Percentiles rank a stretch among this genome's conserved stretches.
These are phyloP conservation scores for Melanocharis versteri DNA, from an alignment of 2,113 vertebrate species.

Conservation along the genomic window DNA sequence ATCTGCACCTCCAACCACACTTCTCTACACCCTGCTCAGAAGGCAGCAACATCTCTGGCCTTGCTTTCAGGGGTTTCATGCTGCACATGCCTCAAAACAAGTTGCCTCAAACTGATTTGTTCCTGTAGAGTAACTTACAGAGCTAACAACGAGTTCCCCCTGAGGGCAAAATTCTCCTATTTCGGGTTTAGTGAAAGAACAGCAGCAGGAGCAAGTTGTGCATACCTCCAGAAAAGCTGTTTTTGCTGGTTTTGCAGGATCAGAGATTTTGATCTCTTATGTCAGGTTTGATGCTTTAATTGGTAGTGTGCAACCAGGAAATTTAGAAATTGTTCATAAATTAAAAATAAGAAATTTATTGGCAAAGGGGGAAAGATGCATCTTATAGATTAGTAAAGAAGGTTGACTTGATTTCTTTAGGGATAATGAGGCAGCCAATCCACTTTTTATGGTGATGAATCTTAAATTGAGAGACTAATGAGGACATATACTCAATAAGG, in stretches of 20 bases:
- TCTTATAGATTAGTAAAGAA: neutral
- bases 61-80: neutral
- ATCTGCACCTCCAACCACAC: neutral
- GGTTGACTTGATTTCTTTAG: neutral
- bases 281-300: neutral
- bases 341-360: neutral
- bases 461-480: neutral
- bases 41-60: neutral
- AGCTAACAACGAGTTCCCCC: neutral
- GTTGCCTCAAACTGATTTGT: neutral
- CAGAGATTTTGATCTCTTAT: neutral
- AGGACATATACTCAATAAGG: neutral
- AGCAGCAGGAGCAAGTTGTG: neutral
- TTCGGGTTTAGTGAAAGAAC: neutral
- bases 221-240: neutral
- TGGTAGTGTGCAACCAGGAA: neutral
- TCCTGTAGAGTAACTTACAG: neutral
- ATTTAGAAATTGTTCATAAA: neutral
- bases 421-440: neutral
- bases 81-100: rapidly evolving
- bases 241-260: neutral
- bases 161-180: neutral
- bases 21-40: neutral
- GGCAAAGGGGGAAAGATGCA: neutral
- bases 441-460: neutral